Conservation (phyloP, 2,888 invertebrate genomes). For the Caenorhabditis imperialis region DNA sequence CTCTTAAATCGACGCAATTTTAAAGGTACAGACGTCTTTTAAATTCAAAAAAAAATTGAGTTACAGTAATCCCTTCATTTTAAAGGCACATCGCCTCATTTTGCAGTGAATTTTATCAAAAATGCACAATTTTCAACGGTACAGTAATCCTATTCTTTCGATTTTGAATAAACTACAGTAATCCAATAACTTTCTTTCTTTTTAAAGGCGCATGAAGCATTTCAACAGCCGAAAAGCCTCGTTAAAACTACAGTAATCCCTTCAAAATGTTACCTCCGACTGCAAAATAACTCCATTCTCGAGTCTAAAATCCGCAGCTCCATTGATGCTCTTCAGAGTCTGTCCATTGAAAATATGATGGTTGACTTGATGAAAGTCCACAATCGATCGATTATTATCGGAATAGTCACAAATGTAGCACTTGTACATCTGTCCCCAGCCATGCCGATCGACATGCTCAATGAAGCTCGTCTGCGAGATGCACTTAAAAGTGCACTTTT, state of each 20-base stretch:
- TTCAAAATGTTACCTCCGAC: conserved; percentile 22
- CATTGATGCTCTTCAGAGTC: conserved; percentile 21
- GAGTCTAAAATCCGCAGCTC: conserved; percentile 6
- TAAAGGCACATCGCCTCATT: too few species aligned
- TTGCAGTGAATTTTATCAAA: too few species aligned
- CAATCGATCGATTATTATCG: conserved; percentile 59
- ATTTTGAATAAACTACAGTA: too few species aligned
- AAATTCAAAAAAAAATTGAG: background rate
- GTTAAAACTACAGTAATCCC: too few species aligned
- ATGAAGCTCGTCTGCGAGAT: conserved; percentile 55
- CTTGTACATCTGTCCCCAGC: conserved; percentile 41
- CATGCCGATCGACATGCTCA: conserved; percentile 67
- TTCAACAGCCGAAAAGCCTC: too few species aligned
- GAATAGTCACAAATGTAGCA: conserved; percentile 66
- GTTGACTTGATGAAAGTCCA: conserved; percentile 66
- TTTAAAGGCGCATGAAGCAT: too few species aligned
- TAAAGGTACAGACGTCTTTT: background rate
- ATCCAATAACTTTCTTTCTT: too few species aligned
- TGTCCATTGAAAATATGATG: conserved; percentile 60
- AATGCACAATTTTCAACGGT: too few species aligned
- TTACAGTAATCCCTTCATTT: too few species aligned
- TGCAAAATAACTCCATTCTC: conserved; percentile 21
- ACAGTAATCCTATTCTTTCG: too few species aligned
- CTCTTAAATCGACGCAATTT: too few species aligned
- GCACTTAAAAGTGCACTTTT: conserved; percentile 65